Conservation (phyloP, 2,113 vertebrate genomes). For the Sorex araneus region DNA sequence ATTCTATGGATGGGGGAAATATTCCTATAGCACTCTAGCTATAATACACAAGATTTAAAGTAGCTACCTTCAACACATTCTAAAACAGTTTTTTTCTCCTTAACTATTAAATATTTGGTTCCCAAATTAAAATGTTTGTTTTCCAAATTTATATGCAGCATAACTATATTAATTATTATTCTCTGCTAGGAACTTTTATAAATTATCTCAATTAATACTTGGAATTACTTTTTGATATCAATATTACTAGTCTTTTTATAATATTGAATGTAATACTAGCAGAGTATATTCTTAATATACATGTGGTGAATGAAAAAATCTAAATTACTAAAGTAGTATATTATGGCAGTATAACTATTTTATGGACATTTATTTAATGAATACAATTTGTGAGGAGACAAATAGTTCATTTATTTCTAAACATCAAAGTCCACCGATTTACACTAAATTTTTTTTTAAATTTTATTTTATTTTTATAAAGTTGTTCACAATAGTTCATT, state of each 20-base stretch:
- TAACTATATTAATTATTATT: background rate
- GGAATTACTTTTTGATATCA: background rate
- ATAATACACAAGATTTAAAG: slow-evolving; percentile 1
- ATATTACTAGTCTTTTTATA: background rate
- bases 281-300: background rate
- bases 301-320: background rate
- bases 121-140: background rate
- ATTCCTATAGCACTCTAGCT: background rate
- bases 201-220: slow-evolving; percentile 34
- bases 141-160: slow-evolving; percentile 13
- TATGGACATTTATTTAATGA: no score
- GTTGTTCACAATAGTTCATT: no score
- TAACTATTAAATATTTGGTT: background rate
- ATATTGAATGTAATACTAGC: background rate
- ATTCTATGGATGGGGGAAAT: background rate
- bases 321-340: background rate
- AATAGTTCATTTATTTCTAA: no score
- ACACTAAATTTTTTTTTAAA: no score
- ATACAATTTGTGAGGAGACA: no score
- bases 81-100: slow-evolving; percentile 9
- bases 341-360: no score
- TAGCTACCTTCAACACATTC: background rate
- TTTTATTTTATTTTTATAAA: no score
- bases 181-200: background rate
- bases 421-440: no score